Percentiles rank a stretch among this genome's conserved stretches.
Conservation (phyloP, 2,888 invertebrate species). For the Fabriciana adippe region DNA sequence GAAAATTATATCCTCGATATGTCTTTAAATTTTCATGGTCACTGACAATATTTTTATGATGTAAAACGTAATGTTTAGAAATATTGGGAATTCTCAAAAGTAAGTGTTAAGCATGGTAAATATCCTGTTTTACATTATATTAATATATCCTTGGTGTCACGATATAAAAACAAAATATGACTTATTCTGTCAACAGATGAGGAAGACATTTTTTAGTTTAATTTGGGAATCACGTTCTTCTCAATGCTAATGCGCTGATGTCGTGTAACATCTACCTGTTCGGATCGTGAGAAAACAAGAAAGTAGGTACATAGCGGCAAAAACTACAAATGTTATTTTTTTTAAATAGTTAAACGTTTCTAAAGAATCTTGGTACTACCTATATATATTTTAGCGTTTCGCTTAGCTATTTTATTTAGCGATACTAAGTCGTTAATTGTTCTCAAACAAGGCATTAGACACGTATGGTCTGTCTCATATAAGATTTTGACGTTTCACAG, state of each 20-base stretch:
- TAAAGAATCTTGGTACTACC: conserved; percentile 13
- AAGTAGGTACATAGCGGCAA: conserved; percentile 34
- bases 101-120: too few relatives aligned
- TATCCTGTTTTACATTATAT: too few relatives aligned
- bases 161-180: too few relatives aligned
- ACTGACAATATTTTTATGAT: too few relatives aligned
- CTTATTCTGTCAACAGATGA: background rate
- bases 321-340: conserved; percentile 44
- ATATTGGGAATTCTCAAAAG: too few relatives aligned
- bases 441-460: conserved; percentile 21
- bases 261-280: conserved; percentile 14
- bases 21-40: too few relatives aligned
- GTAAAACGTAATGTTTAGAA: too few relatives aligned
- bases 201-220: background rate
- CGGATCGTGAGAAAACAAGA: conserved; percentile 35
- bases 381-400: background rate
- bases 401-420: conserved; percentile 4
- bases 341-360: conserved; percentile 36
- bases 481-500: too few relatives aligned
- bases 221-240: conserved; percentile 5
- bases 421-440: conserved; percentile 25
- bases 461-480: background rate
- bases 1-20: background rate
- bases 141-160: too few relatives aligned
- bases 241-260: background rate